Base-by-base conservation (phyloP, 2,888 invertebrate species). In the Opisthograptis luteolata region DNA sequence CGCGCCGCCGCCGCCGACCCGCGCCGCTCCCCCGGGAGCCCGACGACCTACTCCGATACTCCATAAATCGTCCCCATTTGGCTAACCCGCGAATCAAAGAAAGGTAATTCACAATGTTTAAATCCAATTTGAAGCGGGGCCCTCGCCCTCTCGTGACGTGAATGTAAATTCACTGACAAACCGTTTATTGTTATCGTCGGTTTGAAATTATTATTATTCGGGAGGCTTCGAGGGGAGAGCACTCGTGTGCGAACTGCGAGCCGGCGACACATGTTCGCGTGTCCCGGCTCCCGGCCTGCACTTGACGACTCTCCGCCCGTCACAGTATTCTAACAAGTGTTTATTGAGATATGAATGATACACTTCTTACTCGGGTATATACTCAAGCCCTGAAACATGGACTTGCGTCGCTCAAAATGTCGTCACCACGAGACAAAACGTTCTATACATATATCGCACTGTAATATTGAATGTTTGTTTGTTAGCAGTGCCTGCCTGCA, bases 61-160 rank as follows among this genome's bases (percentile, higher is more conserved):
- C 81, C 79, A 86, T 86, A 84, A 85, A 86, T 87, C 83, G 84
- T 84, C 83, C 84, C 86, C 84, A 78, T 83, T 83, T 79, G 84
- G 80, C 81, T 82, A 83, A 81, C 84, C 87, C 85, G 84, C 84
- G 85, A 87, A 86, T 84, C 85, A 84, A 85, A 84, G 81, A 79
- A 80, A 84, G 79, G 86, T 85, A 86, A 86, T 87, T 86, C 86
- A 79, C 83, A 83, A 85, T 83, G 86, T 85, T 85, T 86, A 85
- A 86, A 86, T 84, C 84, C 84, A 84, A 85, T 87, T 86, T 82
- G 72, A 75, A 66, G 70, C 58, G 58, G n/a, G 56, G 65, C 70
- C 68, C 55, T 59, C 61, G 60, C 60, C 62, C 56, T 66, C 68
- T 66, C 68, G 64, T 70, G 67, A 61, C 68, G 61, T 54, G 72